phyloP scores from a whole-genome alignment of 2,888 invertebrate genomes.

The Cerceris ruficornis region DNA sequence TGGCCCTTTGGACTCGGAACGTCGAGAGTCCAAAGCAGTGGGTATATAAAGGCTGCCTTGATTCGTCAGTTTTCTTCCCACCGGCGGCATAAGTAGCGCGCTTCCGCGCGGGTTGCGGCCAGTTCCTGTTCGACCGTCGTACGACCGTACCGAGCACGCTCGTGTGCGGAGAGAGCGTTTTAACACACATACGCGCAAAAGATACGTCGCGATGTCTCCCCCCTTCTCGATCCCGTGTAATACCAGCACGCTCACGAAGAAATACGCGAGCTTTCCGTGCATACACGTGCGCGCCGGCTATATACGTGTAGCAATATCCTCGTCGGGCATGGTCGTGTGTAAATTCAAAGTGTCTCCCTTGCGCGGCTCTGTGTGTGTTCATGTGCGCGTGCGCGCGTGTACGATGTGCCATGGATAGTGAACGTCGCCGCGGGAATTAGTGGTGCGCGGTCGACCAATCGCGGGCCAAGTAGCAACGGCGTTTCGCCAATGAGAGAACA shows the following conservation, averaged over 20 bases:
- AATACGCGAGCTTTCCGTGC: background rate
- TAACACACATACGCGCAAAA: constrained; percentile 24
- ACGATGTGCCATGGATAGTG: constrained; percentile 44
- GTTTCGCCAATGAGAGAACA: constrained; percentile 56
- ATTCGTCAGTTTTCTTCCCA: constrained; percentile 60
- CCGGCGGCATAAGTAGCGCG: constrained; percentile 77
- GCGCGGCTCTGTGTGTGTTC: constrained; percentile 28
- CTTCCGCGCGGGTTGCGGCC: constrained; percentile 72
- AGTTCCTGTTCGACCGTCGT: constrained; percentile 75
- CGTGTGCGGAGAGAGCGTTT: constrained; percentile 50
- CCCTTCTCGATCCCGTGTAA: background rate
- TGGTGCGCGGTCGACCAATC: constrained; percentile 56
- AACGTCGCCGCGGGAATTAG: constrained; percentile 54
- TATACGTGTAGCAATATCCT: constrained; percentile 15
- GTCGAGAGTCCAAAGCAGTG: constrained; percentile 46
- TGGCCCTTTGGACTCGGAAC: constrained; percentile 49
- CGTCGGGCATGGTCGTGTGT: constrained; percentile 23
- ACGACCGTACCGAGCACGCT: constrained; percentile 51
- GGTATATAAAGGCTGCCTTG: constrained; percentile 37
- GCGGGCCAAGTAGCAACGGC: constrained; percentile 55
- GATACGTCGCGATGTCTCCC: background rate
- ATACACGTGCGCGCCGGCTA: background rate
- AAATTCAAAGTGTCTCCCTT: constrained; percentile 43
- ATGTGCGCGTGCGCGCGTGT: constrained; percentile 23
- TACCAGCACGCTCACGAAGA: constrained; percentile 8